Conservation (phyloP, 1,140 invertebrate genomes). For the Conopomorpha cramerella region DNA sequence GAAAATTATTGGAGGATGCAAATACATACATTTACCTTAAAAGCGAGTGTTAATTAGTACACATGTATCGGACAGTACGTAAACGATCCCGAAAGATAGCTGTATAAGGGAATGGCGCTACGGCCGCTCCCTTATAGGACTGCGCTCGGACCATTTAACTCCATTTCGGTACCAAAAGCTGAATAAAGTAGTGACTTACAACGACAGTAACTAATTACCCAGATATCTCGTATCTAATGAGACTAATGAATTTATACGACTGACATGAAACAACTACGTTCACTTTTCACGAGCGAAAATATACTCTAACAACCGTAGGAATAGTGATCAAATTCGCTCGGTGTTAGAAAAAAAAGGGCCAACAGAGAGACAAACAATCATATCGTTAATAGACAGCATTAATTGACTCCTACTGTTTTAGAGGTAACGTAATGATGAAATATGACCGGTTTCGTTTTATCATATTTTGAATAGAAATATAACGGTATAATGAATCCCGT, state of each 20-base stretch:
- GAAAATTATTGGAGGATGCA: background rate
- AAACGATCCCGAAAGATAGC: conserved; percentile 10
- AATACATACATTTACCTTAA: conserved; percentile 7
- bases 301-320: no score
- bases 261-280: background rate
- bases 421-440: no score
- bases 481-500: no score
- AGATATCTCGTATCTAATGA: background rate
- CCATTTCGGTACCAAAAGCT: no score
- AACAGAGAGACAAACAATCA: no score
- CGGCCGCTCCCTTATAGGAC: conserved; percentile 6
- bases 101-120: conserved; percentile 5
- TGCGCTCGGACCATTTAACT: no score
- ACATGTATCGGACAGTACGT: conserved; percentile 14
- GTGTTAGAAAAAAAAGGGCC: no score
- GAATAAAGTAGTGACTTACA: background rate
- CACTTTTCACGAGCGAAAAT: no score
- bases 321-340: no score
- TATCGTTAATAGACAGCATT: background rate
- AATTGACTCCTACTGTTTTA: background rate
- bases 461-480: no score
- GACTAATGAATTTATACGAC: background rate
- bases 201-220: background rate
- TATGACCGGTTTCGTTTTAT: no score
- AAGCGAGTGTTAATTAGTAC: conserved; percentile 18